A percentile compares a stretch with the other conserved stretches of the same genome.
These are phyloP conservation scores for Leistus spinibarbis DNA, from an alignment of 2,888 invertebrate genomes.

Conservation along the genomic window DNA sequence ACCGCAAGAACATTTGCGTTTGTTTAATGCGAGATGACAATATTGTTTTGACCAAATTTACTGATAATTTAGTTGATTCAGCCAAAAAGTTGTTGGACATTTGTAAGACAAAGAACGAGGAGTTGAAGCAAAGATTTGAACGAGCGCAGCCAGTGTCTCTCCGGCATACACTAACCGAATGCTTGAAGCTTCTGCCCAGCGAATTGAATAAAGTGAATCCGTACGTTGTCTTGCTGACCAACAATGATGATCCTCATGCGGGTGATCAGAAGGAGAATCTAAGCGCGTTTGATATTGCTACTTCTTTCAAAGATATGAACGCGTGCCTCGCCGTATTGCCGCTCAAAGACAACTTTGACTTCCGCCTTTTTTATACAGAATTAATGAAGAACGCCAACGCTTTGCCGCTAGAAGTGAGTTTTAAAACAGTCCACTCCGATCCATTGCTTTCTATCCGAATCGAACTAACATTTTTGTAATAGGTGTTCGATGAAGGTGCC, in stretches of 20 bases:
- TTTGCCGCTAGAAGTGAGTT: conserved; percentile 11
- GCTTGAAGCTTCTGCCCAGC: conserved; percentile 15
- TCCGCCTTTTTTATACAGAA: conserved; percentile 12
- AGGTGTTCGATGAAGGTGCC: neutral
- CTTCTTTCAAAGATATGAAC: conserved; percentile 20
- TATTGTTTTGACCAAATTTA: conserved; percentile 12
- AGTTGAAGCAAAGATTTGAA: conserved; percentile 9
- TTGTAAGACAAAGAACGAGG: conserved; percentile 2
- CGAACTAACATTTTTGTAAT: neutral
- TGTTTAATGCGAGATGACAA: conserved; percentile 21
- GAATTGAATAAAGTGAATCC: conserved; percentile 10
- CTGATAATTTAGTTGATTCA: conserved; percentile 22
- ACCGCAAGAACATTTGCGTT: conserved; percentile 20
- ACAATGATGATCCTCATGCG: conserved; percentile 18
- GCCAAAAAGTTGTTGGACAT: conserved; percentile 17
- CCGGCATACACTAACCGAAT: conserved; percentile 17
- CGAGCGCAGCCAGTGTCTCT: neutral
- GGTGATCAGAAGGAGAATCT: conserved; percentile 22
- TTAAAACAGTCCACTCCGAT: too few species aligned
- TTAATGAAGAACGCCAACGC: conserved; percentile 19
- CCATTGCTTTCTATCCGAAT: too few species aligned
- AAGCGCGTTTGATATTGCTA: conserved; percentile 19
- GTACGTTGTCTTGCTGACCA: conserved; percentile 18
- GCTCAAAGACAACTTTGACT: conserved; percentile 13
- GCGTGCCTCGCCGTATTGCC: conserved; percentile 19